Evolutionary conservation across 1,140 invertebrate genomes (phyloP).

Genomic region (Thereuonema tuberculata): DNA sequence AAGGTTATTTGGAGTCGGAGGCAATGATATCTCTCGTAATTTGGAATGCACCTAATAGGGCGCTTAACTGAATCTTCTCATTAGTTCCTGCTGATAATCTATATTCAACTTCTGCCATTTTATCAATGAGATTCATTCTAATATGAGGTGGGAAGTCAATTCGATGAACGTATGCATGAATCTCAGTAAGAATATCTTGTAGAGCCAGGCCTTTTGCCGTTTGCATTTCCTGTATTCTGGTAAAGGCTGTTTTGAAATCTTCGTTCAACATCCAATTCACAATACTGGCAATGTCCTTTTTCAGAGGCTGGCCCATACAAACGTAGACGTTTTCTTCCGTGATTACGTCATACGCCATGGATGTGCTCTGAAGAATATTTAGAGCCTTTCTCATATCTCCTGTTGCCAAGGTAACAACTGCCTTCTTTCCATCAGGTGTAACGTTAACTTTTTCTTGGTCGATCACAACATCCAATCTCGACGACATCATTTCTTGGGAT

Average conservation of each 20-base stretch:
- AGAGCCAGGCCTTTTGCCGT: constrained; percentile 73
- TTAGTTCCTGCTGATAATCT: constrained; percentile 56
- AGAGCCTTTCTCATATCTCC: constrained; percentile 98
- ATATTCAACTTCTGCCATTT: constrained; percentile 66
- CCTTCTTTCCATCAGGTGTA: constrained; percentile 79
- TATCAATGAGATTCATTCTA: constrained; percentile 55
- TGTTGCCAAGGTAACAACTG: constrained; percentile 70
- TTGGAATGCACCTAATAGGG: constrained; percentile 64
- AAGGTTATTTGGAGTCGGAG: constrained; percentile 25
- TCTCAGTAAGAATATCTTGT: constrained; percentile 75
- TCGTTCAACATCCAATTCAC: constrained; percentile 80
- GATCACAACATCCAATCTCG: constrained; percentile 73
- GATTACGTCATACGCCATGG: constrained; percentile 68
- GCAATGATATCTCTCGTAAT: constrained; percentile 40
- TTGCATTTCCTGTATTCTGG: constrained; percentile 75
- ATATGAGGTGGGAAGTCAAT: constrained; percentile 66
- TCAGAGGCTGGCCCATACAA: constrained; percentile 90
- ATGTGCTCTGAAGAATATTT: constrained; percentile 89
- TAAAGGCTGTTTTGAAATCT: constrained; percentile 59
- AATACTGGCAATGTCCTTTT: constrained; percentile 77
- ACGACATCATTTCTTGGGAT: constrained; percentile 68
- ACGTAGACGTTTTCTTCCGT: constrained; percentile 87
- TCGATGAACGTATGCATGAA: constrained; percentile 70
- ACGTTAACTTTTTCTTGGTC: constrained; percentile 70
- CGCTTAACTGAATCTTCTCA: constrained; percentile 71